Evolutionary conservation across 2,797 vertebrate species (phyloP).

Genomic region (Xiphorhynchus erythropygius): DNA sequence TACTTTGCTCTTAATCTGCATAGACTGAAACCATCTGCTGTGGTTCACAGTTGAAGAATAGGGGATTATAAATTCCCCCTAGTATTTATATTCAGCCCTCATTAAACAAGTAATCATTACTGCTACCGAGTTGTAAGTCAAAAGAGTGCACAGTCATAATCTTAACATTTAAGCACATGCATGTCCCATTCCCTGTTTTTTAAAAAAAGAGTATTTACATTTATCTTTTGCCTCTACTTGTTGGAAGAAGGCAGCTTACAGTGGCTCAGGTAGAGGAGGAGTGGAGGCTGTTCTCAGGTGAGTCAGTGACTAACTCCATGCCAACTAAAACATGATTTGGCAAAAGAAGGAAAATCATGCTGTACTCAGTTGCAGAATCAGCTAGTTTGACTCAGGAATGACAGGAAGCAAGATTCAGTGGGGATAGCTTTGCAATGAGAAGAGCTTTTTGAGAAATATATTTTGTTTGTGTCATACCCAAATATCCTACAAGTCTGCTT

Average conservation of each 20-base stretch:
- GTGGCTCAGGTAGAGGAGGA: not conserved
- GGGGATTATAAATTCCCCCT: not conserved
- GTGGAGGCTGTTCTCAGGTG: not conserved
- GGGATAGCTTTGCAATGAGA: not conserved
- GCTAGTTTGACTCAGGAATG: not conserved
- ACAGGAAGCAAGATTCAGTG: not conserved
- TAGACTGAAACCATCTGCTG: slow-evolving; percentile 55
- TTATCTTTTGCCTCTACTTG: not conserved
- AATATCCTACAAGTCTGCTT: not conserved
- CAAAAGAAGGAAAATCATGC: not conserved
- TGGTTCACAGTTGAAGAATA: slow-evolving; percentile 34
- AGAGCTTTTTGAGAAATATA: not conserved
- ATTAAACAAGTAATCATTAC: slow-evolving; percentile 4
- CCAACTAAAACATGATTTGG: not conserved
- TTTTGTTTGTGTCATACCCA: not conserved
- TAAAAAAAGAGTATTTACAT: not conserved
- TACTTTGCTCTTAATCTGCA: slow-evolving; percentile 55
- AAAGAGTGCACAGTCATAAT: not conserved
- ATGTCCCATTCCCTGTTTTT: not conserved
- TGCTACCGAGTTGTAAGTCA: not conserved
- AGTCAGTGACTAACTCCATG: not conserved
- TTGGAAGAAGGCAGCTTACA: not conserved
- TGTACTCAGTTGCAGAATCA: not conserved
- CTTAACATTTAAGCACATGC: not conserved
- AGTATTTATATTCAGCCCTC: slow-evolving; percentile 4